These are phyloP conservation scores for Cotesia glomerata DNA, from an alignment of 1,140 invertebrate genomes.

Conservation along the genomic window DNA sequence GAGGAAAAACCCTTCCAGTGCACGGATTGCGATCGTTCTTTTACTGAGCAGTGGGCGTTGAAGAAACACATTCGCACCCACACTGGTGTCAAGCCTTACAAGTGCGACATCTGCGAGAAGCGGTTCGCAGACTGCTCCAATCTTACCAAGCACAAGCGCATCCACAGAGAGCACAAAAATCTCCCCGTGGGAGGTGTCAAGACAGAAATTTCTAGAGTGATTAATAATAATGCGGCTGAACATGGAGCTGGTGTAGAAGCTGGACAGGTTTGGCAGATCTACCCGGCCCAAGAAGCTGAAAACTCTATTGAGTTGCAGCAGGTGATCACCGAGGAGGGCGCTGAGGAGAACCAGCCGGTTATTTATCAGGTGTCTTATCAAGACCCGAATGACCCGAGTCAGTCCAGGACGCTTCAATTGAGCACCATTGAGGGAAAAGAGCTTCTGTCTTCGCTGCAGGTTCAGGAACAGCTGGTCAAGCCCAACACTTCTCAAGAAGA, in stretches of 20 bases:
- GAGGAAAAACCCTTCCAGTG: slow-evolving; percentile 72
- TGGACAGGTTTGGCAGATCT: slow-evolving; percentile 54
- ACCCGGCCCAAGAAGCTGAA: slow-evolving; percentile 46
- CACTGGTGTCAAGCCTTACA: slow-evolving; percentile 79
- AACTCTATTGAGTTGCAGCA: slow-evolving; percentile 41
- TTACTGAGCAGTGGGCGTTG: slow-evolving; percentile 72
- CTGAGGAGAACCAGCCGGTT: slow-evolving; percentile 55
- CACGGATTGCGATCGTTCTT: slow-evolving; percentile 66
- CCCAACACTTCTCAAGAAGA: slow-evolving; percentile 35
- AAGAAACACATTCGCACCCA: slow-evolving; percentile 73
- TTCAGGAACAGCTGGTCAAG: slow-evolving; percentile 38
- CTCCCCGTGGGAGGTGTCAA: too few relatives aligned
- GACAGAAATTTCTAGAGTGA: too few relatives aligned
- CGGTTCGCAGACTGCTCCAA: slow-evolving; percentile 75
- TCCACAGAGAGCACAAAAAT: slow-evolving; percentile 49
- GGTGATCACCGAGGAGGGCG: slow-evolving; percentile 44
- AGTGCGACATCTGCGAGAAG: slow-evolving; percentile 76
- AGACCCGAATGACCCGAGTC: slow-evolving; percentile 56
- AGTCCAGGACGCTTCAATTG: slow-evolving; percentile 57
- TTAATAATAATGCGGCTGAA: slow-evolving; percentile 31
- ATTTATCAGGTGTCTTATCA: slow-evolving; percentile 63
- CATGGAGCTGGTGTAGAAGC: slow-evolving; percentile 19
- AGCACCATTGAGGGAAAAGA: slow-evolving; percentile 53
- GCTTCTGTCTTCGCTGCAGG: slow-evolving; percentile 43
- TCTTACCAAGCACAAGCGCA: slow-evolving; percentile 70